These are phyloP conservation scores for Venusia cambrica DNA, from an alignment of 2,888 invertebrate genomes.

Conservation along the genomic window DNA sequence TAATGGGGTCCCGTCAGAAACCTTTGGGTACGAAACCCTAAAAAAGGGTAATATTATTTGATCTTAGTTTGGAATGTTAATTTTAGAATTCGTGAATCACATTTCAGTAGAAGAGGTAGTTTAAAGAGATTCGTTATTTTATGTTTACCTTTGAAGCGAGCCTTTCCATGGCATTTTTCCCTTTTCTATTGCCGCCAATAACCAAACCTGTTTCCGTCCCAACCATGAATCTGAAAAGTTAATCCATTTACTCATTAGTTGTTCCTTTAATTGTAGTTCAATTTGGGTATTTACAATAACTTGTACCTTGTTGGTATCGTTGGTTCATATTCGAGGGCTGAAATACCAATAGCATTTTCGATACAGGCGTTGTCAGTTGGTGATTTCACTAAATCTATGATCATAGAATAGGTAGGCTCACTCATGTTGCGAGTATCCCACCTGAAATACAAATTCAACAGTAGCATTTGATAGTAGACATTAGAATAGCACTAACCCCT, in stretches of 20 bases:
- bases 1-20: no score
- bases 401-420: slow-evolving; percentile 84
- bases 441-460: slow-evolving; percentile 62
- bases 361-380: slow-evolving; percentile 78
- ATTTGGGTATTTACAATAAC: no score
- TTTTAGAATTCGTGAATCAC: no score
- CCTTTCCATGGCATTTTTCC: slow-evolving; percentile 85
- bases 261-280: no score
- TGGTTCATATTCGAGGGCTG: slow-evolving; percentile 87
- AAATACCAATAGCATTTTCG: slow-evolving; percentile 83
- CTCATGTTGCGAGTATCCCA: slow-evolving; percentile 88
- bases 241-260: no score
- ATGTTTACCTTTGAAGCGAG: slow-evolving; percentile 79
- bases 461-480: no score
- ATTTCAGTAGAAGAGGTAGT: no score
- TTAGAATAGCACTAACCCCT: no score
- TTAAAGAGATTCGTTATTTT: background rate
- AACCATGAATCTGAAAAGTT: slow-evolving; percentile 86
- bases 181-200: slow-evolving; percentile 88
- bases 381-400: slow-evolving; percentile 84
- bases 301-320: slow-evolving; percentile 86
- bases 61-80: background rate
- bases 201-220: slow-evolving; percentile 87
- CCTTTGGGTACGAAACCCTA: no score
- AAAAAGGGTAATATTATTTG: no score